Percentiles rank a stretch among this genome's conserved stretches.
phyloP scores from a whole-genome alignment of 2,113 vertebrate genomes.

The Petrocephalus zakoni region DNA sequence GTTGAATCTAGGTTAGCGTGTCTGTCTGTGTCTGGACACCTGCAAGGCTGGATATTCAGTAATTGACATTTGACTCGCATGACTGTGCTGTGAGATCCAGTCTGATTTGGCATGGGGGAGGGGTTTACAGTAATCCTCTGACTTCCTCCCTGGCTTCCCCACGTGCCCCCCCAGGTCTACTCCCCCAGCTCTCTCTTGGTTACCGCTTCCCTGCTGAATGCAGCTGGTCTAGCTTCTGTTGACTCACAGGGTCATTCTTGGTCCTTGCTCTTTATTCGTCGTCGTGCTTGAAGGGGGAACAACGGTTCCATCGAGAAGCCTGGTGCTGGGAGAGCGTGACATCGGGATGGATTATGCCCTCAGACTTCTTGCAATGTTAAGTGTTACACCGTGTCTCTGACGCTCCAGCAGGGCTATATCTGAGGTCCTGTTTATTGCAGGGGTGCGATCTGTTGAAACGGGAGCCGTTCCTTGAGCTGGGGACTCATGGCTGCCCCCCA shows the following conservation, averaged over 20 bases:
- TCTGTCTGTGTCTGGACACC: background rate
- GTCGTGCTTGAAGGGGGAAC: background rate
- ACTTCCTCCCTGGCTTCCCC: background rate
- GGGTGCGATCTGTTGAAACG: background rate
- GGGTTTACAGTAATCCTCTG: background rate
- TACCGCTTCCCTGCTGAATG: background rate
- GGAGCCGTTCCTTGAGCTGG: background rate
- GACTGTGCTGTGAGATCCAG: background rate
- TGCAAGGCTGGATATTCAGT: background rate
- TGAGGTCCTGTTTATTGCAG: background rate
- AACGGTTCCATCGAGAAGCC: background rate
- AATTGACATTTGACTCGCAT: background rate
- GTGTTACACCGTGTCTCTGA: background rate
- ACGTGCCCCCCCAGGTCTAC: background rate
- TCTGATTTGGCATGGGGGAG: background rate
- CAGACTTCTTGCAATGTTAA: background rate
- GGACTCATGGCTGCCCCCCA: conserved; percentile 38
- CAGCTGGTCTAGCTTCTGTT: background rate
- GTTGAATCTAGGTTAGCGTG: background rate
- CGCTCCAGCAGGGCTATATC: background rate
- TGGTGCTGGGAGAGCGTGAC: background rate
- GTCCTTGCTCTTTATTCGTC: background rate
- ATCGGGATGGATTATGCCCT: background rate
- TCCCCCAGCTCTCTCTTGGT: background rate
- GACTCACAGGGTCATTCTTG: background rate